phyloP scores from a whole-genome alignment of 1,140 invertebrate species.

The Conus betulinus region DNA sequence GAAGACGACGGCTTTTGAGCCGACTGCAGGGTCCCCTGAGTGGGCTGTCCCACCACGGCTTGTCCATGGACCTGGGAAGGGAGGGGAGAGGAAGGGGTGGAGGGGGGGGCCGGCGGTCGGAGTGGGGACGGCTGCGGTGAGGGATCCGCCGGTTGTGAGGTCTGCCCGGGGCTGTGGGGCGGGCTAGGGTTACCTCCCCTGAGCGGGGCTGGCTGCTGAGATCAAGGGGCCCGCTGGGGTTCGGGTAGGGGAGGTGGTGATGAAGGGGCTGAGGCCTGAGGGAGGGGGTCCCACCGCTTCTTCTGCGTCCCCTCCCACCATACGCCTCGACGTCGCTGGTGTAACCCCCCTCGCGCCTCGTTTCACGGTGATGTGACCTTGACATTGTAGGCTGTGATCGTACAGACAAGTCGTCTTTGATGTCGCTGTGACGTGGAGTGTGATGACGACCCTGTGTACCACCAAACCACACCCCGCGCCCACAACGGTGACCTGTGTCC shows the following conservation, averaged over 20 bases:
- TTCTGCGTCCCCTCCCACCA: slow-evolving; percentile 40
- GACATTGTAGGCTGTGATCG: slow-evolving; percentile 37
- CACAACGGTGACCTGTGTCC: too few species aligned
- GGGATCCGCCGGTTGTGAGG: neutral
- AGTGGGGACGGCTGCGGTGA: too few species aligned
- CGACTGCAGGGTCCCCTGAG: too few species aligned
- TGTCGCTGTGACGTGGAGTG: too few species aligned
- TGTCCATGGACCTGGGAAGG: neutral
- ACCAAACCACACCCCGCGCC: too few species aligned
- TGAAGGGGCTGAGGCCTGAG: slow-evolving; percentile 17
- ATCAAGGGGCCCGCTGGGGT: slow-evolving; percentile 55
- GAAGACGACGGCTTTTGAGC: too few species aligned
- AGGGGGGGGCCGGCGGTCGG: neutral
- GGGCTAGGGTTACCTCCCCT: too few species aligned
- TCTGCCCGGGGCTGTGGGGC: too few species aligned
- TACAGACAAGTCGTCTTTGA: slow-evolving; percentile 36
- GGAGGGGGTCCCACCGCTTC: slow-evolving; percentile 24
- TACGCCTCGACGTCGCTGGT: slow-evolving; percentile 70
- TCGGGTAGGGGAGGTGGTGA: slow-evolving; percentile 38
- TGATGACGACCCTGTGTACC: too few species aligned
- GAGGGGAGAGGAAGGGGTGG: neutral
- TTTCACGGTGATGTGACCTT: slow-evolving; percentile 15
- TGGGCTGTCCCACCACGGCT: too few species aligned
- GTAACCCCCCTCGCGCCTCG: slow-evolving; percentile 49
- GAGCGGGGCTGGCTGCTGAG: neutral